A percentile compares a stretch with the other conserved stretches of the same genome.
phyloP scores from a whole-genome alignment of 2,888 invertebrate species.

The Leucoma salicis region DNA sequence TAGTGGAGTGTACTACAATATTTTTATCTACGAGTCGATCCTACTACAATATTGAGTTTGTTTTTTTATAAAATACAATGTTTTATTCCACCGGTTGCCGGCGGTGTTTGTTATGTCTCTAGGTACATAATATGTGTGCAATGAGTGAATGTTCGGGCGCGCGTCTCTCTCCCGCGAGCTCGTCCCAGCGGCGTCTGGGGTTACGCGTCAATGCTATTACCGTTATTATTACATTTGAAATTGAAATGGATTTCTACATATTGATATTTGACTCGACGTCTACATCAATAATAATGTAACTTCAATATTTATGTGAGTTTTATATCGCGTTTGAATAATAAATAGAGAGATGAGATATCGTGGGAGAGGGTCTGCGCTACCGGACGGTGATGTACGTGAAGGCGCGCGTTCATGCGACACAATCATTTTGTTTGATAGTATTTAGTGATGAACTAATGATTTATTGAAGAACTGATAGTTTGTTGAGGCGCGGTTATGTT shows the following conservation, averaged over 20 bases:
- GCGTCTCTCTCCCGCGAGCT: conserved; percentile 43
- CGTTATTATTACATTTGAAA: conserved; percentile 31
- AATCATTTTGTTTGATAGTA: conserved; percentile 74
- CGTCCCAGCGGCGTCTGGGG: conserved; percentile 49
- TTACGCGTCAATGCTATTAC: conserved; percentile 36
- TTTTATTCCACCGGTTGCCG: conserved; percentile 80
- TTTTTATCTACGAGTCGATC: conserved; percentile 79
- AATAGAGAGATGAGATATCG: conserved; percentile 7
- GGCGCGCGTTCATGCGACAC: conserved; percentile 75
- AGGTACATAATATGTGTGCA: conserved; percentile 56
- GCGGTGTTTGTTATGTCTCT: conserved; percentile 76
- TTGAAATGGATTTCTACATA: conserved; percentile 35
- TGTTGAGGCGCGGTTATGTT: conserved; percentile 58
- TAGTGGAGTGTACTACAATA: conserved; percentile 81
- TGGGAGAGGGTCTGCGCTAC: conserved; percentile 37
- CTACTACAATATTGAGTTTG: conserved; percentile 82
- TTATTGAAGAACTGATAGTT: conserved; percentile 47
- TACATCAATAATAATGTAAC: conserved; percentile 18
- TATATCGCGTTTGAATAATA: conserved; percentile 10
- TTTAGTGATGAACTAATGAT: conserved; percentile 61
- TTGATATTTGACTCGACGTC: conserved; percentile 21
- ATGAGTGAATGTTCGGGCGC: conserved; percentile 56
- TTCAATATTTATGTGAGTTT: conserved; percentile 12
- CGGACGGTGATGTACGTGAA: conserved; percentile 61
- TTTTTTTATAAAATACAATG: conserved; percentile 79